phyloP scores from a whole-genome alignment of 1,140 invertebrate species.

The Acromyrmex heyeri region DNA sequence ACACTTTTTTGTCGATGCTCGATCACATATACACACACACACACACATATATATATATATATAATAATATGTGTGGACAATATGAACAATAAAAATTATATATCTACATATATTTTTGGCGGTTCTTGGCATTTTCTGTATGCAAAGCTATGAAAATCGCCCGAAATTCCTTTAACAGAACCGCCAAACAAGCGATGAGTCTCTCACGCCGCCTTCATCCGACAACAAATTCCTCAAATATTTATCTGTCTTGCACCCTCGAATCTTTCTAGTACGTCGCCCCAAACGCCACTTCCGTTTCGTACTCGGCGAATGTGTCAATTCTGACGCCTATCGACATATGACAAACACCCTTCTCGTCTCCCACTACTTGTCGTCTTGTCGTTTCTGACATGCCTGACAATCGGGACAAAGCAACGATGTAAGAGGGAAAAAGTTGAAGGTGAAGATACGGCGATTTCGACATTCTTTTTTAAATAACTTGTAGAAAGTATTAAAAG shows the following conservation, averaged over 20 bases:
- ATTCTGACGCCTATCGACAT: slow-evolving; percentile 85
- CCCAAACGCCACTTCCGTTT: slow-evolving; percentile 80
- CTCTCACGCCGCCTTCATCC: slow-evolving; percentile 70
- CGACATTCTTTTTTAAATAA: not conserved
- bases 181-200: slow-evolving; percentile 81
- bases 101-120: not conserved
- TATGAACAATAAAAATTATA: not conserved
- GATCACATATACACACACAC: too few species aligned
- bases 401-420: slow-evolving; percentile 72
- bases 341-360: slow-evolving; percentile 84
- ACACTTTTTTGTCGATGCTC: not conserved
- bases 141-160: slow-evolving; percentile 65
- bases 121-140: not conserved
- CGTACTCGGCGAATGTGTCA: slow-evolving; percentile 83
- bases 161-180: slow-evolving; percentile 82
- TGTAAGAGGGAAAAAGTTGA: slow-evolving; percentile 14
- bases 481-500: not conserved
- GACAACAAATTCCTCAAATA: slow-evolving; percentile 86
- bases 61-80: not conserved
- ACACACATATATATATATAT: too few species aligned
- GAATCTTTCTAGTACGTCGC: slow-evolving; percentile 71
- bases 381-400: slow-evolving; percentile 71
- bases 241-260: slow-evolving; percentile 82
- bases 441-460: slow-evolving; percentile 2
- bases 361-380: slow-evolving; percentile 64